These are phyloP conservation scores for Trematocara marginatum DNA, from an alignment of 2,113 vertebrate species.

Conservation along the genomic window DNA sequence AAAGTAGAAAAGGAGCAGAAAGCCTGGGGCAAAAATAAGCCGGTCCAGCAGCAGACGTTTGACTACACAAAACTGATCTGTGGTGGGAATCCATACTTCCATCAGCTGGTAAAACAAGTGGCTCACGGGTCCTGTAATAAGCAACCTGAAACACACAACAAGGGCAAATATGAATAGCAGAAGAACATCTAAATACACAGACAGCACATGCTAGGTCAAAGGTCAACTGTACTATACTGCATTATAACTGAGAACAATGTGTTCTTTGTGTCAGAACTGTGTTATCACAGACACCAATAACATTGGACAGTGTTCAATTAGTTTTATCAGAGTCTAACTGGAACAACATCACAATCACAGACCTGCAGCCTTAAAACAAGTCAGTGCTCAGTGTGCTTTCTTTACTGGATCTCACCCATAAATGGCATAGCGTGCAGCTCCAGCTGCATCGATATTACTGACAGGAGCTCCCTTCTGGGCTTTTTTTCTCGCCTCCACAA, in stretches of 20 bases:
- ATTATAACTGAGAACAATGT: not conserved
- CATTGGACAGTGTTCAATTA: not conserved
- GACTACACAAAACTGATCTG: slow-evolving; percentile 69
- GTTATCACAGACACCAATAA: not conserved
- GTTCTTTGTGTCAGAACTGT: not conserved
- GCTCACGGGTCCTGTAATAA: slow-evolving; percentile 82
- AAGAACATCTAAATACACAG: not conserved
- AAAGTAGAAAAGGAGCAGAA: slow-evolving; percentile 81
- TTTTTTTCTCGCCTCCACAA: slow-evolving; percentile 72
- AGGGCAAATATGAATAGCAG: not conserved
- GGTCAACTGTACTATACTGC: not conserved
- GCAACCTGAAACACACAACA: slow-evolving; percentile 62
- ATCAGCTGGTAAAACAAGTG: slow-evolving; percentile 84
- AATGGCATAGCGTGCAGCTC: slow-evolving; percentile 75
- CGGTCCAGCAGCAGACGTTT: slow-evolving; percentile 82
- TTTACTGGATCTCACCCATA: slow-evolving; percentile 73
- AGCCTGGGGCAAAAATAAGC: slow-evolving; percentile 79
- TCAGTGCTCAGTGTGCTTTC: not conserved
- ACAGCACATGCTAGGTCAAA: not conserved
- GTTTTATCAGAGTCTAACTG: not conserved
- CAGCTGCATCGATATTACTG: slow-evolving; percentile 63
- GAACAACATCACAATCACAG: not conserved
- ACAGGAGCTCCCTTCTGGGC: slow-evolving; percentile 31
- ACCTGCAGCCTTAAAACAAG: not conserved
- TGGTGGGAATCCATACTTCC: slow-evolving; percentile 77